Evolutionary conservation across 1,140 invertebrate genomes (phyloP), one percentile per base, ranked within the genome.

Genomic region (Nephila pilipes): DNA sequence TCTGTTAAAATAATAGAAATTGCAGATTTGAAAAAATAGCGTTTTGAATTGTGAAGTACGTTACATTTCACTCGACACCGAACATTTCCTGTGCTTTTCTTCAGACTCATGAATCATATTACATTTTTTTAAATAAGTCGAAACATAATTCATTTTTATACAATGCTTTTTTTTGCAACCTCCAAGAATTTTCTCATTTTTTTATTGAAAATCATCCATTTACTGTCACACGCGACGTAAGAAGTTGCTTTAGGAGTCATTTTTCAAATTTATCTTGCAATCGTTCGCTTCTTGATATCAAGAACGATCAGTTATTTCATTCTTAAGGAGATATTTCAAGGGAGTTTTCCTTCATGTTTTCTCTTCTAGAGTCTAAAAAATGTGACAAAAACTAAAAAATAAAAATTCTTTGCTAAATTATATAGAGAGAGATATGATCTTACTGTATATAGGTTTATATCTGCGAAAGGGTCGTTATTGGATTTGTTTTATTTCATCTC

Each of bases 131-230:
- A 65, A 38, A 88, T 69, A 63, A 91, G 55, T 83, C 79, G 89
- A 91, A 83, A 83, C 89, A 91, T 91, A 54, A 91, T 91, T 91
- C 89, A 91, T 91, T 91, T 88, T 91, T 79, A 83, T 91, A 83
- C 75, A 83, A 91, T 83, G n/a, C 58, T 46, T 91, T 91, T 89
- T 90, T 36, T 55, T 38, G 69, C 36, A 65, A 69, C 57, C 54
- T 55, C 36, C 5, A 83, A 22, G 46, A 90, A 54, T 80, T 90
- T 79, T 29, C 22, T 10, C 20, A 32, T 60, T 87, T 90, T 90
- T 91, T 91, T 54, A 38, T 79, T 63, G 79, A 91, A 90, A 91
- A 91, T 91, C 89, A 91, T 91, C 79, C 80, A 91, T 91, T 91
- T 91, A 91, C 75, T 91, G 89, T 83, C 89, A 91, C 57, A 8